Base-by-base conservation (phyloP, 2,888 invertebrate species). In the Lamellibrachia satsuma region DNA sequence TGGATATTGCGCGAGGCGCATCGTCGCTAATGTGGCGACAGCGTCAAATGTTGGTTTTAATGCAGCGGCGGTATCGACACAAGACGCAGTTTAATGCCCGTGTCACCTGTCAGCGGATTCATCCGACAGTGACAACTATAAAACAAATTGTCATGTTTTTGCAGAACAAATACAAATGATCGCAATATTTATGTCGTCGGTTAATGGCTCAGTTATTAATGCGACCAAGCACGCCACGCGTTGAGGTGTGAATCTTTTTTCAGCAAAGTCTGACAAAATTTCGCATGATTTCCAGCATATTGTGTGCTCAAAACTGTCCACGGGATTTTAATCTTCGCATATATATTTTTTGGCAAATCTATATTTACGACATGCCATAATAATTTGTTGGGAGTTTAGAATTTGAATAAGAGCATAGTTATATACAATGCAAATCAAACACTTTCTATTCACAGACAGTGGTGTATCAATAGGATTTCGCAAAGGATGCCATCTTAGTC, bases 81-180 rank as follows among this genome's bases (percentile, higher is more conserved):
- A n/a, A 75, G n/a, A 75, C n/a, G 15, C 75, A 75, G 75, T 75
- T 75, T 75, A n/a, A 75, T n/a, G 75, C 75, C 75, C 75, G 75
- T 75, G 75, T 75, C 75, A 75, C 75, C n/a, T 75, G 75, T 75
- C 75, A 75, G 22, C 15, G 75, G n/a, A n/a, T 75, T 75, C 22
- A 6, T 6, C 22, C 15, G 75, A 15, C 75, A 22, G 75, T 75
- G 75, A 75, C 75, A n/a, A 4, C 75, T 22, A 75, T 6, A 15
- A 15, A 22, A 75, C 75, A 22, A 75, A 75, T 75, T 75, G 75
- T 75, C n/a, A 22, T 75, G 75, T 75, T 75, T 75, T 75, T 15
- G 22, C 22, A 22, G 75, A 22, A 75, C 75, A 75, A 75, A 57
- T 11, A 57, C 15, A 11, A 57, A 57, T 57, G 3, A 57, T 57